Evolutionary conservation across 1,140 invertebrate genomes (phyloP).

Genomic region (Popillia japonica): DNA sequence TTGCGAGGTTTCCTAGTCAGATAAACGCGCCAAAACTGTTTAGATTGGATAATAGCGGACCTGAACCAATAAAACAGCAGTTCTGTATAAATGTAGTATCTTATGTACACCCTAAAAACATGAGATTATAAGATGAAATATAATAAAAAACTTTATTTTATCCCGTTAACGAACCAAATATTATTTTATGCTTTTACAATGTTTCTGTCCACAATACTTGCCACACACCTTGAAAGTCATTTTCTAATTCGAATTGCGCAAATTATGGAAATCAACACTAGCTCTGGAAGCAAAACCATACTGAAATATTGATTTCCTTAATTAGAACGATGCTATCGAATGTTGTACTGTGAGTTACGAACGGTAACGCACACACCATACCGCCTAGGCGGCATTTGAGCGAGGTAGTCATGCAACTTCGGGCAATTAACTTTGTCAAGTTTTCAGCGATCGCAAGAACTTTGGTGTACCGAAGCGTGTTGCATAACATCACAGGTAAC

Average conservation of each 20-base stretch:
- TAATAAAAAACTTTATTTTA: too few species aligned
- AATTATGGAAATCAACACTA: slow-evolving; percentile 15
- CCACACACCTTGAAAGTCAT: too few species aligned
- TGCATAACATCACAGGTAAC: background rate
- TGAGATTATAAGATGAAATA: too few species aligned
- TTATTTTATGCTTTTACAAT: too few species aligned
- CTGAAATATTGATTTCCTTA: slow-evolving; percentile 5
- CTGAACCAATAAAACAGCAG: too few species aligned
- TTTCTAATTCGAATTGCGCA: background rate
- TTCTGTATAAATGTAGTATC: too few species aligned
- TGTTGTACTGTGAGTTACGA: background rate
- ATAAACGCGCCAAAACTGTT: too few species aligned
- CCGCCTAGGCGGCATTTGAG: background rate
- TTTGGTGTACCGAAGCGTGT: background rate
- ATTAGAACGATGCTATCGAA: slow-evolving; percentile 11
- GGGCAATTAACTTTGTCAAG: slow-evolving; percentile 9
- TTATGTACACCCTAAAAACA: too few species aligned
- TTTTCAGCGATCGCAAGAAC: slow-evolving; percentile 9
- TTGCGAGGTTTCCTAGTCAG: too few species aligned
- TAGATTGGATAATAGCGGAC: too few species aligned
- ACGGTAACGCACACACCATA: background rate
- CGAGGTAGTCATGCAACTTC: slow-evolving; percentile 1
- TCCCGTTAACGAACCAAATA: too few species aligned
- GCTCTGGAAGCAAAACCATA: background rate
- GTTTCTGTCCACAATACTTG: too few species aligned